These are phyloP conservation scores for Tetragnatha montana DNA, from an alignment of 2,888 invertebrate genomes.

Conservation along the genomic window DNA sequence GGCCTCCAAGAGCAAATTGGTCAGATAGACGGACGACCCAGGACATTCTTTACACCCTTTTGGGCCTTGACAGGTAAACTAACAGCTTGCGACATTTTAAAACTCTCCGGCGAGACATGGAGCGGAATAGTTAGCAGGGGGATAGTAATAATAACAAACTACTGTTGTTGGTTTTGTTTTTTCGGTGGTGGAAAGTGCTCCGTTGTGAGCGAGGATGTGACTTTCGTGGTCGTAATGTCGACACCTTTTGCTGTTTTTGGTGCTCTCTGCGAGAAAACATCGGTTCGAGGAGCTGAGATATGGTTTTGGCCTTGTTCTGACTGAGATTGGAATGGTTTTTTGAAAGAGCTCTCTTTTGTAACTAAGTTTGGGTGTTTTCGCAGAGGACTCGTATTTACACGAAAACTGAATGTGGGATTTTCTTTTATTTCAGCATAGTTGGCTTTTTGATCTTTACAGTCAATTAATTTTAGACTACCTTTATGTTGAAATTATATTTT, in stretches of 20 bases:
- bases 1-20: not conserved
- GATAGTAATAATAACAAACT: not conserved
- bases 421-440: too few relatives aligned
- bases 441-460: too few relatives aligned
- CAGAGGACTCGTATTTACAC: too few relatives aligned
- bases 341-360: too few relatives aligned
- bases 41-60: not conserved
- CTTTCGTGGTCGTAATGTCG: not conserved
- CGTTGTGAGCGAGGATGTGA: not conserved
- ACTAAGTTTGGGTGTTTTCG: too few relatives aligned
- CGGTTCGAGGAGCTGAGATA: too few relatives aligned
- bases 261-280: not conserved
- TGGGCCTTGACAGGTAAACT: not conserved
- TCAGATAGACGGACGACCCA: slow-evolving; percentile 1
- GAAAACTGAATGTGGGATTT: too few relatives aligned
- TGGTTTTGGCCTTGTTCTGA: too few relatives aligned
- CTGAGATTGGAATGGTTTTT: too few relatives aligned
- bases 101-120: not conserved
- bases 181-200: not conserved
- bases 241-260: slow-evolving; percentile 1
- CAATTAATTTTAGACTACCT: too few relatives aligned
- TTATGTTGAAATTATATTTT: too few relatives aligned
- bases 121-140: not conserved
- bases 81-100: slow-evolving; percentile 4
- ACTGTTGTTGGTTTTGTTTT: not conserved